Base-by-base conservation (phyloP, 2,888 invertebrate genomes). In the Hedya salicella region DNA sequence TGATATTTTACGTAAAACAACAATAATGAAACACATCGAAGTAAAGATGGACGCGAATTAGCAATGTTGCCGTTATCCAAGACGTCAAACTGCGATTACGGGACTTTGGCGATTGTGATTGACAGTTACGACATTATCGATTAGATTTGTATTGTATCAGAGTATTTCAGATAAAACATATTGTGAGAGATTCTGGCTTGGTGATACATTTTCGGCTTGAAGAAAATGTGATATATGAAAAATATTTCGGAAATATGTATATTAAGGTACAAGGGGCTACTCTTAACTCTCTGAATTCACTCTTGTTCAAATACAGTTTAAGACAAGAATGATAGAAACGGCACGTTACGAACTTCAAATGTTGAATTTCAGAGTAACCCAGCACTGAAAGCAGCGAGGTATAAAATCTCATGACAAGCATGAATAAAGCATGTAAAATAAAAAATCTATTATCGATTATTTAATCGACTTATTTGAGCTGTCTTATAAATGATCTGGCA, bases 1-100 rank as follows among this genome's bases (percentile, higher is more conserved):
- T 78, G 79, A 78, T 76, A 85, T 83, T 86, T 87, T 85, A 80
- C 78, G 74, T 81, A 81, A 81, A 87, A 88, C 86, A 89, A 89
- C 87, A 91, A 65, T 53, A 65, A 65, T 53, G 59, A 88, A 91
- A 89, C 87, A 91, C 89, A 91, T 86, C 88, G 89, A 88, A 85
- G 84, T 85, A 89, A 91, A 91, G 91, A 92, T 92, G 92, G 92
- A 92, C 91, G 92, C 91, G 85, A 88, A 88, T 88, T 88, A 83
- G 80, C 82, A 75, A 82, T 87, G 87, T 89, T 90, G 89, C 80
- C 75, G 74, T 62, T 62, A 67, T 67, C 50, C 49, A 56, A 48
- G 50, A 67, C 48, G 67, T 67, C 61, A 67, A 62, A 61, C 52
- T 52, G 57, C 46, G 53, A 60, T 61, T 66, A 66, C 65, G 61